Base-by-base conservation (phyloP, 2,888 invertebrate species). In the Poecilobothrus nobilitatus region DNA sequence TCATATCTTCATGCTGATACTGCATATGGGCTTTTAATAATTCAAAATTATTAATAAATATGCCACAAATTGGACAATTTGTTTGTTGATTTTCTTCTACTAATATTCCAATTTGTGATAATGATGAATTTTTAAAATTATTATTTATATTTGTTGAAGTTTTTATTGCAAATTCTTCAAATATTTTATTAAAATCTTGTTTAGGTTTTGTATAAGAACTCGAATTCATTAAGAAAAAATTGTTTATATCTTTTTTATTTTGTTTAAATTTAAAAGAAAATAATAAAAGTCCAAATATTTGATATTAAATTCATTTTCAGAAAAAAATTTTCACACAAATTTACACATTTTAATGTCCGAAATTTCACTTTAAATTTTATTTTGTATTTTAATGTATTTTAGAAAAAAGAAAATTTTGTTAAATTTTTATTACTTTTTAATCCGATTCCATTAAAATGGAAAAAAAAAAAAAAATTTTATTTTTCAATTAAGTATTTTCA, bases 11-110 rank as follows among this genome's bases (percentile, higher is more conserved):
- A 80, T 91, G 89, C 76, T 91, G 90, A 80, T 91, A 92, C 77
- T 89, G 88, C 76, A 91, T 83, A 82, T 92, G 92, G 73, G 91
- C 91, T 76, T 91, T 89, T 74, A 92, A 84, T 71, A 91, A 91
- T 76, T 89, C 89, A 70, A 87, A 86, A 75, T 90, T 89, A 79
- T 92, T 90, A 78, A 92, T 86, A 76, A 86, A 87, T 73, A 91
- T 83, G 76, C 88, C 88, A 83, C 91, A 92, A 81, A 90, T 88
- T 81, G 89, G 88, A 83, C 91, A 78, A 87, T 87, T 75, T 87
- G 86, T 78, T 84, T 66, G 34, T 69, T 34, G 61, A 33, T 67
- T 61, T 27, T 62, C 21, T 10, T 68, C 65, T 53, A 22, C 22
- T 41, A 41, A 2, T 66, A 12, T 41, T 53, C 8, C 18, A n/a